Evolutionary conservation across 2,888 invertebrate genomes (phyloP), one percentile per base, ranked within the genome.

Genomic region (Blomia tropicalis): DNA sequence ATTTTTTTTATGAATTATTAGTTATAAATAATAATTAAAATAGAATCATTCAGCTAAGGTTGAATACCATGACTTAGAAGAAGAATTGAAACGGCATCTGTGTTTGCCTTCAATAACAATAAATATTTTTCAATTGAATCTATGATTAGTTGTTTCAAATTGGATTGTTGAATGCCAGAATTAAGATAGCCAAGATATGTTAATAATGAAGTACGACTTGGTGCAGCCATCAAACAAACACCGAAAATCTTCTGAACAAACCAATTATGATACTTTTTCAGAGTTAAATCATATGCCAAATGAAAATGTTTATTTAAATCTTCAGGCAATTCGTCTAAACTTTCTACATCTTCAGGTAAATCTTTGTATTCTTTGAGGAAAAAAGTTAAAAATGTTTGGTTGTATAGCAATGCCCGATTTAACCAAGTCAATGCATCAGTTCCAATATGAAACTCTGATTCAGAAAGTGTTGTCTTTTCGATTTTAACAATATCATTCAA

Each of bases 201-300:
- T 4, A 63, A 51, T 25, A 63, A 41, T 17, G 43, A 31, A 30
- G 19, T 30, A 29, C 64, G 58, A 58, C 27, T 58, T 22, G 64
- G 62, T 14, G 59, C 31, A 17, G 62, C 62, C 36, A 64, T 30
- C 0, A 62, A 41, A 58, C 64, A 64, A 2, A 85, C 84, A 71
- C 77, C 76, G 72, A 85, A 84, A 59, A 85, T 73, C 75, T 83
- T 82, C 71, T 82, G 83, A 2, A 83, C 81, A 69, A 85, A 76
- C 82, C 85, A 86, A 65, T 81, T 83, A 69, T 87, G 87, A 71
- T 84, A 82, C 65, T 79, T 79, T 71, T 83, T 83, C 22, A 87
- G 75, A 31, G 83, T 81, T 58, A 79, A 79, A 68, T 82, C 79
- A 72, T 87, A 87, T 0, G 86, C 82, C 64, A 76, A 74, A 67